These are phyloP conservation scores for Isurus oxyrinchus DNA, from an alignment of 2,113 vertebrate genomes.

Conservation along the genomic window DNA sequence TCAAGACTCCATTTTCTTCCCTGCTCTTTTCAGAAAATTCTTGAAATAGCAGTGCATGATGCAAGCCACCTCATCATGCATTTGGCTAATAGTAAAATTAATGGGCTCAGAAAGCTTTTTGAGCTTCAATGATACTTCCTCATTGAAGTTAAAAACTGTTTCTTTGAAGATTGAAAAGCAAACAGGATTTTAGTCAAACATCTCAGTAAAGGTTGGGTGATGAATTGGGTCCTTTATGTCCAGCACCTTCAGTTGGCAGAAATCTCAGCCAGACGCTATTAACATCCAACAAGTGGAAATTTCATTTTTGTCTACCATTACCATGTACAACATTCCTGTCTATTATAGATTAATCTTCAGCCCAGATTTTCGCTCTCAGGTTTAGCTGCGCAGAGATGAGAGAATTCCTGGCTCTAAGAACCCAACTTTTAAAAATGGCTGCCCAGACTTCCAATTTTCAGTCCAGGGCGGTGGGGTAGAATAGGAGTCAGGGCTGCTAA, in stretches of 20 bases:
- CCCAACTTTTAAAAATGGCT: no score
- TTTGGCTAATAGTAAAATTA: neutral
- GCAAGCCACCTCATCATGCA: neutral
- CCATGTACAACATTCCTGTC: neutral
- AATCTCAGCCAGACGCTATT: neutral
- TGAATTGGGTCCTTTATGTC: neutral
- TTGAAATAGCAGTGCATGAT: neutral
- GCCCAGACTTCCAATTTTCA: no score
- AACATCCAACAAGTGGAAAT: neutral
- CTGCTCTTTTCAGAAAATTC: neutral
- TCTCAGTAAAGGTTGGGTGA: neutral
- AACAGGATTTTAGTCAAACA: neutral
- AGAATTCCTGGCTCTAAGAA: no score
- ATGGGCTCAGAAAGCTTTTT: neutral
- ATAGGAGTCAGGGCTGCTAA: no score
- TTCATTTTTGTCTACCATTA: neutral
- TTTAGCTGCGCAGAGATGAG: no score
- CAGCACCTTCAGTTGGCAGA: neutral
- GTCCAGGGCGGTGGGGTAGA: no score
- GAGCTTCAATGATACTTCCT: neutral
- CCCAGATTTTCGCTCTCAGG: no score
- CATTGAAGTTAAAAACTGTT: neutral
- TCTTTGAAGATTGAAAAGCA: neutral
- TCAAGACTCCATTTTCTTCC: neutral
- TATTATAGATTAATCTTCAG: neutral